These are phyloP conservation scores for Platalea minor DNA, from an alignment of 2,797 vertebrate genomes.

Conservation along the genomic window DNA sequence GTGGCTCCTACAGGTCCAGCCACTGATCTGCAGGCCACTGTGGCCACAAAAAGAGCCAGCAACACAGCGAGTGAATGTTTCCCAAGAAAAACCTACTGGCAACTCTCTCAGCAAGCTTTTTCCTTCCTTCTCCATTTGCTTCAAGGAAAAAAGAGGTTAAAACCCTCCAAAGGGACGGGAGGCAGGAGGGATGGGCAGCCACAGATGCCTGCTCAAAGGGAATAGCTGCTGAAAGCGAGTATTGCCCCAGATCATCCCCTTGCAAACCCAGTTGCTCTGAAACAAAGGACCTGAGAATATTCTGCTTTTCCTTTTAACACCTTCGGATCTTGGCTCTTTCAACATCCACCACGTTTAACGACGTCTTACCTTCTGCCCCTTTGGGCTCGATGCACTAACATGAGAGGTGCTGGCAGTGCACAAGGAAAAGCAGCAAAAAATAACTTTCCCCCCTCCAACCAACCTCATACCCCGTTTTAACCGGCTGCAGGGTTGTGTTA, in stretches of 20 bases:
- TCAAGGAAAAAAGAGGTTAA: not conserved
- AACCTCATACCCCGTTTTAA: not conserved
- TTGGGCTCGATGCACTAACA: fast-evolving
- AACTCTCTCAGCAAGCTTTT: not conserved
- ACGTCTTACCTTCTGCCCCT: not conserved
- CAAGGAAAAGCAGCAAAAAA: not conserved
- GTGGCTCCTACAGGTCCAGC: not conserved
- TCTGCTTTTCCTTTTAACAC: not conserved
- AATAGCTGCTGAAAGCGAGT: not conserved
- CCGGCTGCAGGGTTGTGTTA: fast-evolving
- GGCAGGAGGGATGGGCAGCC: not conserved
- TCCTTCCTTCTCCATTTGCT: not conserved
- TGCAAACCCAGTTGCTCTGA: not conserved
- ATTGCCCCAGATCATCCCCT: not conserved
- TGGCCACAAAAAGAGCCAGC: not conserved
- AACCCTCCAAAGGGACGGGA: not conserved
- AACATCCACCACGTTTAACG: not conserved
- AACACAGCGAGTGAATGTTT: fast-evolving
- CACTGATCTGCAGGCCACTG: not conserved
- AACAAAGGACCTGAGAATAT: not conserved
- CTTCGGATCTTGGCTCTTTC: not conserved
- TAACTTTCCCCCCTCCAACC: not conserved
- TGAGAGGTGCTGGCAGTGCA: not conserved
- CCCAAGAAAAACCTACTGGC: not conserved
- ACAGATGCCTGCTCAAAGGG: not conserved